Evolutionary conservation across 2,797 vertebrate species (phyloP).

Genomic region (Gymnoscopelus microlampas): DNA sequence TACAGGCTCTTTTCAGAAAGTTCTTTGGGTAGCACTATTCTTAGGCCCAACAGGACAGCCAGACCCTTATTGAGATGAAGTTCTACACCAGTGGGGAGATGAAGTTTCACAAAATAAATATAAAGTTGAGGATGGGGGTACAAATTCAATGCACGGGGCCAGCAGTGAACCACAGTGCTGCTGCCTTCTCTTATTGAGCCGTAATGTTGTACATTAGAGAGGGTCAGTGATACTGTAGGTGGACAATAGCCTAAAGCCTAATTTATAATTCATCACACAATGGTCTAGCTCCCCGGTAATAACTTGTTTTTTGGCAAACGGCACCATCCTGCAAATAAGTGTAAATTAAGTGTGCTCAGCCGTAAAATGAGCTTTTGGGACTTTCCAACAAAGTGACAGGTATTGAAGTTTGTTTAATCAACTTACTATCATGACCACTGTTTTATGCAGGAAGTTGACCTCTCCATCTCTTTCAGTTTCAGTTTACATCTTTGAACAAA

Average conservation of each 20-base stretch:
- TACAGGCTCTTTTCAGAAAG: conserved; percentile 10
- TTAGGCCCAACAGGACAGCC: conserved; percentile 45
- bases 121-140: conserved; percentile 25
- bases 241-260: too few relatives aligned
- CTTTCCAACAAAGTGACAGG: neutral
- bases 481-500: conserved; percentile 51
- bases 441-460: conserved; percentile 66
- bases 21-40: conserved; percentile 46
- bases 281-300: too few relatives aligned
- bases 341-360: neutral
- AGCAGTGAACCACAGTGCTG: neutral
- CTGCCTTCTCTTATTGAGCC: conserved; percentile 14
- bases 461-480: conserved; percentile 47
- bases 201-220: too few relatives aligned
- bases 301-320: too few relatives aligned
- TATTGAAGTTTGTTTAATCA: conserved; percentile 8
- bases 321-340: neutral
- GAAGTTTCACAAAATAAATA: conserved; percentile 46
- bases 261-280: too few relatives aligned
- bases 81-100: conserved; percentile 45
- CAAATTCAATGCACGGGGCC: neutral
- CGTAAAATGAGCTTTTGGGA: neutral
- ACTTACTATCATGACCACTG: conserved; percentile 31
- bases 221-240: too few relatives aligned
- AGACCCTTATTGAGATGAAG: conserved; percentile 50